Base-by-base conservation (phyloP, 2,888 invertebrate species). In the Aphodius sticticus region DNA sequence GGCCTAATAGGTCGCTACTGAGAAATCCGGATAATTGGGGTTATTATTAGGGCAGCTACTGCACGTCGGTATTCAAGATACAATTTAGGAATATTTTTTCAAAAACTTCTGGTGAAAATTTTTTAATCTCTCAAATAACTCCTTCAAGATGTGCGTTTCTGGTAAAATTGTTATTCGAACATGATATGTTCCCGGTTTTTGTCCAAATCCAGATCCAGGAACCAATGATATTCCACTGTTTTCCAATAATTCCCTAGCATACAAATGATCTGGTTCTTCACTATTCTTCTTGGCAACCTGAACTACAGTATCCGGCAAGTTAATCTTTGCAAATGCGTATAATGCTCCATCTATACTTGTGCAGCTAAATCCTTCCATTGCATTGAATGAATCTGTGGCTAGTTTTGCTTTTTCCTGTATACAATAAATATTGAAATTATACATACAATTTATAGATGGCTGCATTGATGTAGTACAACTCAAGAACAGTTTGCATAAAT, bases 241-340 rank as follows among this genome's bases (percentile, higher is more conserved):
- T 89, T 99, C 98, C 71, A 99, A 91, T 81, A 99, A 90, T 82
- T 94, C 92, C 89, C 95, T 96, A 69, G 96, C 97, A 89, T 98
- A 99, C 90, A 96, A 96, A 0, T 93, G 94, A 89, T 98, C 98
- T 0, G 97, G 94, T 75, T 91, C 88, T 89, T 93, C 91, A 36
- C 93, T 92, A 53, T 90, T 91, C 16, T 91, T 90, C 89, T 94
- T 92, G 0, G 98, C 98, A 35, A 93, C 95, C 83, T 92, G 92
- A 70, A 96, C 90, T 2, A 97, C 98, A 86, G 94, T 94, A 77
- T 91, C 89, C 5, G 98, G 96, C 78, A 99, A 86, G 36, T 91
- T 90, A 79, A 98, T 90, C 85, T 92, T 91, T 0, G 98, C 98
- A 89, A 98, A 99, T 81, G 97, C 97, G 89, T 98, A 99, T 98